phyloP scores from a whole-genome alignment of 2,888 invertebrate species.

The Laothoe populi region DNA sequence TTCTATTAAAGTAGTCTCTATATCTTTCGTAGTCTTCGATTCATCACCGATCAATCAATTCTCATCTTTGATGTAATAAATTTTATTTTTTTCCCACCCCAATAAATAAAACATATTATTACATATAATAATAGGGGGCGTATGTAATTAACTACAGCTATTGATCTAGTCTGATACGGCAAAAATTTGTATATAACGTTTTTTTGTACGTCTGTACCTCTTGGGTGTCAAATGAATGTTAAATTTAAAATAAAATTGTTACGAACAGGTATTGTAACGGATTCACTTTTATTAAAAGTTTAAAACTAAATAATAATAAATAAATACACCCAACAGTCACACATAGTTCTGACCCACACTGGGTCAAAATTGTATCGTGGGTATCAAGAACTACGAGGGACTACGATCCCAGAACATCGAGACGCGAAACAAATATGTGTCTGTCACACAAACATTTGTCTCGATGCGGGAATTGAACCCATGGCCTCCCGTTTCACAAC shows the following conservation, averaged over 20 bases:
- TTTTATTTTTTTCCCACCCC: constrained; percentile 55
- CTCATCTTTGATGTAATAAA: constrained; percentile 64
- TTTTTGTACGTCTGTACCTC: constrained; percentile 10
- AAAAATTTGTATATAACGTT: constrained; percentile 7
- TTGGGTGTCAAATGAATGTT: constrained; percentile 12
- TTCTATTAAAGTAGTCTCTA: constrained; percentile 48
- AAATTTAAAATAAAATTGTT: background rate
- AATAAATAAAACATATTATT: constrained; percentile 62
- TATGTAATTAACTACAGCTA: constrained; percentile 57
- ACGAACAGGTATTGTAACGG: background rate
- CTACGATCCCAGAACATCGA: no score
- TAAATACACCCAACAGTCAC: no score
- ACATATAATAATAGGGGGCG: constrained; percentile 58
- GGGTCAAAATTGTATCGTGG: no score
- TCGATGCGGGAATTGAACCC: no score
- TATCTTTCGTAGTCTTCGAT: constrained; percentile 46
- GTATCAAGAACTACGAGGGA: no score
- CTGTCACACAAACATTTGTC: no score
- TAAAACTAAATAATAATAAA: no score
- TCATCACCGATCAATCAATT: constrained; percentile 79
- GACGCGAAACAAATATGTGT: no score
- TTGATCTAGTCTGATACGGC: constrained; percentile 33
- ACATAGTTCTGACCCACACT: no score
- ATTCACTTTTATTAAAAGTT: no score
- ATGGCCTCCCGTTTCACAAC: no score